Conservation (phyloP, 2,797 vertebrate species). For the Psittacula echo region DNA sequence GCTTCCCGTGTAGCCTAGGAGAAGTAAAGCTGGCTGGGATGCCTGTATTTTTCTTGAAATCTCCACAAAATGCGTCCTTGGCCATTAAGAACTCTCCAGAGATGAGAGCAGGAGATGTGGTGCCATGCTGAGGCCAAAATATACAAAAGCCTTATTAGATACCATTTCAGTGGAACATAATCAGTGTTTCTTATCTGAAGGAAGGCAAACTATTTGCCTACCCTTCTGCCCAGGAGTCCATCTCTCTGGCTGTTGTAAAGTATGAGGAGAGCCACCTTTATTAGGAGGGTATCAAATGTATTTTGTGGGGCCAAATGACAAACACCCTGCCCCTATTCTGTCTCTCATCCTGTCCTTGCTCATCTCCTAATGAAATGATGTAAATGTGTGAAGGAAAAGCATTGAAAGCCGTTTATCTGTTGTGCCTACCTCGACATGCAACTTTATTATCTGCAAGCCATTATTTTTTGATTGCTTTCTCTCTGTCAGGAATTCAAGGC, state of each 20-base stretch:
- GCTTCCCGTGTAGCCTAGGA: neutral
- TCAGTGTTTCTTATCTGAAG: neutral
- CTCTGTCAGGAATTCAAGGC: slow-evolving; percentile 31
- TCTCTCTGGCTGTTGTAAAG: neutral
- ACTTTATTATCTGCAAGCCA: neutral
- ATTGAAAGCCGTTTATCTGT: slow-evolving; percentile 4
- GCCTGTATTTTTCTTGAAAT: slow-evolving; percentile 5
- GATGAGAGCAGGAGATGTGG: neutral
- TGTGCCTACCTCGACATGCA: neutral
- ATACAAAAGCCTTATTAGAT: neutral
- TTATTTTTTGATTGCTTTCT: slow-evolving; percentile 38
- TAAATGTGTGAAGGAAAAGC: neutral
- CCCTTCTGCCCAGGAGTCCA: neutral
- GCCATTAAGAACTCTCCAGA: neutral
- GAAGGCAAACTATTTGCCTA: neutral
- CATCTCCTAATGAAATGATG: neutral
- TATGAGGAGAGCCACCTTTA: neutral
- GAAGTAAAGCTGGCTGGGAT: neutral
- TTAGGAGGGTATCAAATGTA: neutral
- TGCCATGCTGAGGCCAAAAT: neutral
- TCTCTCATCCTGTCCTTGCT: neutral
- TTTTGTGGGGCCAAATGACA: neutral
- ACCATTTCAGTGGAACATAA: neutral
- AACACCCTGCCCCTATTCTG: neutral
- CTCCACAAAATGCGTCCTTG: neutral